A percentile compares a stretch with the other conserved stretches of the same genome.
Evolutionary conservation across 2,888 invertebrate species (phyloP).

Genomic region (Pristionchus arcanus): DNA sequence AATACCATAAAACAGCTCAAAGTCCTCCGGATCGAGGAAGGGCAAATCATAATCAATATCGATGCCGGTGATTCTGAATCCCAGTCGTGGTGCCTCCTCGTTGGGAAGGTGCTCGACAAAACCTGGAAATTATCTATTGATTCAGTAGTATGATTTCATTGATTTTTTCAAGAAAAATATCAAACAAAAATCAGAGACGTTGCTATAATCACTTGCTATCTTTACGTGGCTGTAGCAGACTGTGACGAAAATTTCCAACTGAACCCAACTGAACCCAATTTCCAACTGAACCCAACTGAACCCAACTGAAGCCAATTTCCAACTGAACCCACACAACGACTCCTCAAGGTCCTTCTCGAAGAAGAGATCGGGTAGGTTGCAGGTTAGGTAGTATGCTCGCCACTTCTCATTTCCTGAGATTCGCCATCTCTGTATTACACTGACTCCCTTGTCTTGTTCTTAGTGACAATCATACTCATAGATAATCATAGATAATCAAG

Average conservation of each 20-base stretch:
- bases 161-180: too few species aligned
- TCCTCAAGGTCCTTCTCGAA: background rate
- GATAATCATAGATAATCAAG: too few species aligned
- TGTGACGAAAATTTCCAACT: too few species aligned
- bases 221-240: too few species aligned
- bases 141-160: background rate
- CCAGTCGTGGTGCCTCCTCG: slow-evolving; percentile 17
- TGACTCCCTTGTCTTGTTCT: too few species aligned
- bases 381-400: background rate
- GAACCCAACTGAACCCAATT: too few species aligned
- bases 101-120: slow-evolving; percentile 11
- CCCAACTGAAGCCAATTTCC: too few species aligned
- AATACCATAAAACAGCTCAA: background rate
- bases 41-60: slow-evolving; percentile 5
- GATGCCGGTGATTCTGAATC: background rate
- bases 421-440: too few species aligned
- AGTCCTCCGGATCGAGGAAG: background rate
- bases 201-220: too few species aligned
- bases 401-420: background rate
- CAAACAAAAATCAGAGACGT: too few species aligned
- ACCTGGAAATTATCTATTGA: background rate
- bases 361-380: slow-evolving; percentile 13
- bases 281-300: too few species aligned
- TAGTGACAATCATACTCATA: too few species aligned
- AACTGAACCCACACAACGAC: background rate